These are phyloP conservation scores for Nymphalis polychloros DNA, from an alignment of 2,888 invertebrate species.

Conservation along the genomic window DNA sequence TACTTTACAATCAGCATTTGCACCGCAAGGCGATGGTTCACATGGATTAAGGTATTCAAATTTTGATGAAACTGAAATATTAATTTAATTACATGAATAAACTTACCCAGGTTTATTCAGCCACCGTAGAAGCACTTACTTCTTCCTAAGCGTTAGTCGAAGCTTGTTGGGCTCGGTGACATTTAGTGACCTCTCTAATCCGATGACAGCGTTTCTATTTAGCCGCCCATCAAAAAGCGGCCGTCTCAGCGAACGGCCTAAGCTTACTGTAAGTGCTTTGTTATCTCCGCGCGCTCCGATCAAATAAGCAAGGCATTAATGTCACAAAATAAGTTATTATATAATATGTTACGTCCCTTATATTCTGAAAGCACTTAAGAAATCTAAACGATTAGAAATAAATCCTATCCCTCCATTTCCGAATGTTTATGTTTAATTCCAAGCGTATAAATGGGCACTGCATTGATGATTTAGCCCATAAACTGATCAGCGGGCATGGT, in stretches of 20 bases:
- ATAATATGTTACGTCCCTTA: conserved; percentile 65
- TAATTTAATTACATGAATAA: conserved; percentile 58
- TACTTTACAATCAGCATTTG: conserved; percentile 88
- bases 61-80: conserved; percentile 74
- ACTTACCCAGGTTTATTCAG: conserved; percentile 68
- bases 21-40: conserved; percentile 84
- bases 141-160: conserved; percentile 81
- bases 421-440: conserved; percentile 59
- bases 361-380: conserved; percentile 67
- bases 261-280: conserved; percentile 82
- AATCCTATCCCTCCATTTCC: conserved; percentile 57
- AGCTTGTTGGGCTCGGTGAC: conserved; percentile 77
- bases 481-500: conserved; percentile 74
- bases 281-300: conserved; percentile 81
- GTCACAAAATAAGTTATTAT: conserved; percentile 69
- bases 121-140: conserved; percentile 78
- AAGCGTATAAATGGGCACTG: conserved; percentile 66
- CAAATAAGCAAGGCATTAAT: conserved; percentile 78
- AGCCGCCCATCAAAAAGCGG: conserved; percentile 77
- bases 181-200: conserved; percentile 73
- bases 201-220: conserved; percentile 70
- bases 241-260: conserved; percentile 72
- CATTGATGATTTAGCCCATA: conserved; percentile 47
- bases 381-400: conserved; percentile 56
- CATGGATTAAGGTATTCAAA: conserved; percentile 81